Base-by-base conservation (phyloP, 53 echinoderm and acorn worm genomes). In the Temnopleurus reevesii region DNA sequence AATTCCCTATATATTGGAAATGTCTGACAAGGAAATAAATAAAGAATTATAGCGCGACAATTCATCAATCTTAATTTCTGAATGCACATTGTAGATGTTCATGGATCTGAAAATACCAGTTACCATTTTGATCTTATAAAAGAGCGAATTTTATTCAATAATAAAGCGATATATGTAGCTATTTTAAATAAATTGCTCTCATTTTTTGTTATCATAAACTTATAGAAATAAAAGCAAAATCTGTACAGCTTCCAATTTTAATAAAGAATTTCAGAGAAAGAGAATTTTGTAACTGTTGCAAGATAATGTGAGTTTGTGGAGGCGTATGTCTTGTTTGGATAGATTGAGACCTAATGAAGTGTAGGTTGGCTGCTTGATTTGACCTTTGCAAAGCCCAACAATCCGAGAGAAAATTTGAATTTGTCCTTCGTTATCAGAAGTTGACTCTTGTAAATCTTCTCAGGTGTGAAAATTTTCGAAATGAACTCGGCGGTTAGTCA, bases 321-420 rank as follows among this genome's bases (percentile, higher is more conserved):
- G 71, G 71, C 43, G 71, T n/a, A n/a, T n/a, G n/a, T n/a, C n/a
- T n/a, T 41, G 71, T 71, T 71, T 43, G 41, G 71, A 41, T 71
- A 71, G 41, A 71, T 71, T 71, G 71, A 36, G 2, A 71, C 6
- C 21, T 71, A 71, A 71, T 71, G 71, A 71, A 41, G 71, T 71
- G 71, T 71, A 21, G 71, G 43, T 27, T 38, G 71, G 23, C 41
- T n/a, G 41, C 41, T n/a, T 19, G 71, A 41, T n/a, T 21, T 71
- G 71, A 71, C 71, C 71, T 71, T 71, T 71, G 0, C 49, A 12
- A 38, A 71, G 41, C 41, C 43, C 41, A 21, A 71, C 36, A 36
- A 71, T 38, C 71, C 71, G 41, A 71, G 71, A 7, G 71, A 71
- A 71, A 71, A 71, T 71, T 71, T 71, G 71, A 71, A 71, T 71